Base-by-base conservation (phyloP, 2,888 invertebrate species). In the Xanthia icteritia region DNA sequence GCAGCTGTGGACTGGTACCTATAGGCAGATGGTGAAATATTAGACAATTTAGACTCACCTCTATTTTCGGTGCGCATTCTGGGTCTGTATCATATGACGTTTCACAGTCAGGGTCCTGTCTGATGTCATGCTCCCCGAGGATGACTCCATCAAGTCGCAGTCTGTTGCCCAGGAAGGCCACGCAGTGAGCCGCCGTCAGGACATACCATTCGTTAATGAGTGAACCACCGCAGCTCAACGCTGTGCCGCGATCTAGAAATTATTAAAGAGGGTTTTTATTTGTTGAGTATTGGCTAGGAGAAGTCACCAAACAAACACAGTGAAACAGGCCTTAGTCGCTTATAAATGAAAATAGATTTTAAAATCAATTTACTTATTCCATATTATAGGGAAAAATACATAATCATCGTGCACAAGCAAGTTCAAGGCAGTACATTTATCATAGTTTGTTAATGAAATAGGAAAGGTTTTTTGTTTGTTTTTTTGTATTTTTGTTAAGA, bases 51-150 rank as follows among this genome's bases (percentile, higher is more conserved):
- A n/a, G 1, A 17, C n/a, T 90, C 81, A 95, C 95, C 88, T 88
- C 84, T 31, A 91, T 85, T 64, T 68, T 90, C 0, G 94, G 93
- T 1, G 95, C 95, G 80, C 95, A 95, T 58, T 20, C 68, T 20
- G 36, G 77, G 56, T 89, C 80, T n/a, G 85, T 88, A 93, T 97
- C 88, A 78, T 93, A 86, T 71, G 90, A 79, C 86, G 94, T 72
- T 89, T 94, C 92, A 90, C 97, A 96, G 90, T 97, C 95, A 15
- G 92, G 93, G 73, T 94, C 93, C 0, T 92, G 93, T 67, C 90
- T 91, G 65, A 96, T 89, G 86, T 97, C 96, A 84, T 97, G 97
- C 77, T 98, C 98, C 0, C 98, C 98, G 5, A 98, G 93, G n/a
- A 98, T 93, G 6, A 97, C 97, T 1, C 97, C 96, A 13, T 94